Evolutionary conservation across 2,797 vertebrate genomes (phyloP).

Genomic region (Peromyscus attwateri): DNA sequence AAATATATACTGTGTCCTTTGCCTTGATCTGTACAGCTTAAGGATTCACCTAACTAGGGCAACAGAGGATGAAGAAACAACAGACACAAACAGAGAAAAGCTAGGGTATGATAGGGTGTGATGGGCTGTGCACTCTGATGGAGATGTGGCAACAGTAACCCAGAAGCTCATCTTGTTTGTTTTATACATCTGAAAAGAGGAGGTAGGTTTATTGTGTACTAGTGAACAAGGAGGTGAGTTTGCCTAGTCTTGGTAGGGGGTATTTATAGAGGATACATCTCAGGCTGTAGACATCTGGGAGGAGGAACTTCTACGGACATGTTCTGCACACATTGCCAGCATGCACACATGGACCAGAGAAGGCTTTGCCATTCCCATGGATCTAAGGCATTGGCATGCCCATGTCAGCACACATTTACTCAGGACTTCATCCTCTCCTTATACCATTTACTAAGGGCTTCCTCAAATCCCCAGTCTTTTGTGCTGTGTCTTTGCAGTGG

Average conservation of each 20-base stretch:
- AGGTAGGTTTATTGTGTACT: background rate
- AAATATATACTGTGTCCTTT: constrained; percentile 30
- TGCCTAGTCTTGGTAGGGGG: background rate
- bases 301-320: background rate
- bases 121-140: background rate
- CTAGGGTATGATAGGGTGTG: no score
- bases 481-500: background rate
- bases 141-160: background rate
- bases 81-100: background rate
- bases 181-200: background rate
- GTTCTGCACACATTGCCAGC: background rate
- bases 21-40: background rate
- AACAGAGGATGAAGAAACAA: background rate
- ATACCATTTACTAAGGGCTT: background rate
- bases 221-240: background rate
- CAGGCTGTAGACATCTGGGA: background rate
- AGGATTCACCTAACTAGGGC: background rate
- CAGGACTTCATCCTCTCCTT: background rate
- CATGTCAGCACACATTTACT: background rate
- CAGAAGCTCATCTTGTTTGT: background rate
- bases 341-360: background rate
- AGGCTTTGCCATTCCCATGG: background rate
- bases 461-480: background rate
- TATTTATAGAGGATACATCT: background rate
- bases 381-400: background rate